Percentiles rank a stretch among this genome's conserved stretches.
phyloP scores from a whole-genome alignment of 1,140 invertebrate species.

The Cydia fagiglandana region DNA sequence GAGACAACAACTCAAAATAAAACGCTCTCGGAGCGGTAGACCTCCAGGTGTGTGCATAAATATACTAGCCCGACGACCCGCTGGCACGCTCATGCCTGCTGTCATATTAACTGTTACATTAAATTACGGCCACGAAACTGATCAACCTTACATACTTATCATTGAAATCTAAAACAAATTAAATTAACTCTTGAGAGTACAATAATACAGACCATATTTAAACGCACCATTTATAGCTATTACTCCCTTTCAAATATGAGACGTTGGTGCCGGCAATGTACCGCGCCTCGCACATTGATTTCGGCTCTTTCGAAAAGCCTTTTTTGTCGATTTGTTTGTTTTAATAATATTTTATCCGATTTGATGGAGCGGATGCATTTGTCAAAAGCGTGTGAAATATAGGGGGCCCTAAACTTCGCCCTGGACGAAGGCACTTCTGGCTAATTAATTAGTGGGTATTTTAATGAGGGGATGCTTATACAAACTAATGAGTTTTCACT shows the following conservation, averaged over 20 bases:
- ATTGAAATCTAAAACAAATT: constrained; percentile 40
- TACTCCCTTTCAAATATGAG: constrained; percentile 44
- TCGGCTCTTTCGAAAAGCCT: constrained; percentile 76
- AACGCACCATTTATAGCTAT: not conserved
- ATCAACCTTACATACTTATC: constrained; percentile 66
- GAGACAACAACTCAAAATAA: constrained; percentile 66
- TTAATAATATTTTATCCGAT: constrained; percentile 78
- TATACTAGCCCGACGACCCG: constrained; percentile 72
- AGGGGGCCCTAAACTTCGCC: constrained; percentile 44
- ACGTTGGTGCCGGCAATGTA: constrained; percentile 54
- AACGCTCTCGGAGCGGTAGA: constrained; percentile 56
- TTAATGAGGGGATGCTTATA: constrained; percentile 48
- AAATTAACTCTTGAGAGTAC: constrained; percentile 40
- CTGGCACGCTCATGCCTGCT: constrained; percentile 75
- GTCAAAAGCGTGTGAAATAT: constrained; percentile 72
- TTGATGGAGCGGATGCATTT: constrained; percentile 77
- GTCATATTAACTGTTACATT: constrained; percentile 80
- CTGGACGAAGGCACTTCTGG: constrained; percentile 50
- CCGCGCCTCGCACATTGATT: constrained; percentile 76
- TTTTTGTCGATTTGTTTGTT: constrained; percentile 79
- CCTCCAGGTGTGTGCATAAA: constrained; percentile 77
- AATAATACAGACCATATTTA: constrained; percentile 35
- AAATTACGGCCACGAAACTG: constrained; percentile 74
- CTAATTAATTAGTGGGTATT: constrained; percentile 72
- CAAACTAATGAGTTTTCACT: constrained; percentile 44